These are phyloP conservation scores for Styela clava DNA, from an alignment of 23 tunicate genomes.

Conservation along the genomic window DNA sequence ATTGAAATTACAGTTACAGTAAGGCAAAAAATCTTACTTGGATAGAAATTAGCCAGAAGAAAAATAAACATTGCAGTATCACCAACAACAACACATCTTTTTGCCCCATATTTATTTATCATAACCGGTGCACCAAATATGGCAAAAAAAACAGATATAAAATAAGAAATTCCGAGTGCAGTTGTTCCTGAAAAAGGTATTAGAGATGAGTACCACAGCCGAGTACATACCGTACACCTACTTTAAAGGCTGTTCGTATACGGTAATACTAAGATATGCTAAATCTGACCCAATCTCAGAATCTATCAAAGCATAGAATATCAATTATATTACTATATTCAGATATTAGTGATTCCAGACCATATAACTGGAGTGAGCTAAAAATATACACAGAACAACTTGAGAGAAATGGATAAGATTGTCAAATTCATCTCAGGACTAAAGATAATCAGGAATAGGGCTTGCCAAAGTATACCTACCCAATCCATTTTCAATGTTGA, in stretches of 20 bases:
- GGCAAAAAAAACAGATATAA: background rate
- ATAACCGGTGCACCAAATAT: background rate
- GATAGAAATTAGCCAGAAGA: conserved; percentile 7
- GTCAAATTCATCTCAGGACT: no score
- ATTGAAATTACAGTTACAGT: no score
- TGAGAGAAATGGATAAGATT: background rate
- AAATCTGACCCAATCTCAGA: background rate
- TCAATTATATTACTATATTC: no score
- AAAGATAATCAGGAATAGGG: no score
- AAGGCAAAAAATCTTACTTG: conserved; percentile 13
- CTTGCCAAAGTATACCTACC: no score
- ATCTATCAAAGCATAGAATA: no score
- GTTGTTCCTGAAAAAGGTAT: conserved; percentile 7
- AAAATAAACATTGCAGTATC: background rate
- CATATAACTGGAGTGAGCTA: no score
- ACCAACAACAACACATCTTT: conserved; percentile 1
- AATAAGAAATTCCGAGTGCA: conserved; percentile 1
- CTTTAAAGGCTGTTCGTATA: background rate
- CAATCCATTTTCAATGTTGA: conserved; percentile 12
- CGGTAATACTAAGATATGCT: background rate
- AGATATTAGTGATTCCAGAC: no score
- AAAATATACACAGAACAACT: no score
- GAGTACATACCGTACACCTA: no score
- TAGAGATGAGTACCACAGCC: no score
- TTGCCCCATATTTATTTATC: conserved; percentile 7